A percentile compares a stretch with the other conserved stretches of the same genome.
phyloP scores from a whole-genome alignment of 2,113 vertebrate species.

The Periophthalmodon schlosseri region DNA sequence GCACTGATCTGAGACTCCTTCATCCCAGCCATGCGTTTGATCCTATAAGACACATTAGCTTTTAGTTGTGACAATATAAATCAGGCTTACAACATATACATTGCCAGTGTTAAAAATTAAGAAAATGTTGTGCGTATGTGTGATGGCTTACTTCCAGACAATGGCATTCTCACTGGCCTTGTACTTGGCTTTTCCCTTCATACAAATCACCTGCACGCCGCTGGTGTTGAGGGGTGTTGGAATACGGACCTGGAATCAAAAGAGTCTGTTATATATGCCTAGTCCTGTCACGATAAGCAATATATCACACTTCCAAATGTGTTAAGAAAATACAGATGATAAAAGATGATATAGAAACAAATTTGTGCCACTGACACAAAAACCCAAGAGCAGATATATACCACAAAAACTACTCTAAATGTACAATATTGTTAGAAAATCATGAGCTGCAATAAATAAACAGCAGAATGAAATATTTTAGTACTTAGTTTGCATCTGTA shows the following conservation, averaged over 20 bases:
- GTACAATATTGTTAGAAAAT: too few relatives aligned
- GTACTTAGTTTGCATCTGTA: too few relatives aligned
- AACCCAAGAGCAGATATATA: too few relatives aligned
- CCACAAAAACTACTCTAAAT: too few relatives aligned
- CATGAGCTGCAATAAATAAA: too few relatives aligned
- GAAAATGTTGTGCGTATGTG: background rate
- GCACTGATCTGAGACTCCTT: slow-evolving; percentile 99
- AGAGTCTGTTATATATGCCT: too few relatives aligned
- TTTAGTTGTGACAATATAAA: background rate
- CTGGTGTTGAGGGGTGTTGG: slow-evolving; percentile 98
- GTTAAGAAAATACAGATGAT: too few relatives aligned
- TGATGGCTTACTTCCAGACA: slow-evolving; percentile 93
- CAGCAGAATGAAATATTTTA: too few relatives aligned
- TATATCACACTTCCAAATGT: too few relatives aligned
- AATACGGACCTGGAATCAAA: slow-evolving; percentile 86
- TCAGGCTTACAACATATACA: background rate
- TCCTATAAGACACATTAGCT: slow-evolving; percentile 76
- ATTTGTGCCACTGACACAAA: too few relatives aligned
- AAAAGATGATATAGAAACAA: too few relatives aligned
- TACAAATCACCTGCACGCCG: slow-evolving; percentile 98
- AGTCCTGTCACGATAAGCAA: too few relatives aligned
- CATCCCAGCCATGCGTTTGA: slow-evolving; percentile 99
- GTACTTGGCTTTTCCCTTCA: slow-evolving; percentile 99
- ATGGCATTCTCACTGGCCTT: slow-evolving; percentile 99
- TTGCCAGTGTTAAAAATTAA: background rate